These are phyloP conservation scores for Bostrychus sinensis DNA, from an alignment of 2,113 vertebrate species.

Conservation along the genomic window DNA sequence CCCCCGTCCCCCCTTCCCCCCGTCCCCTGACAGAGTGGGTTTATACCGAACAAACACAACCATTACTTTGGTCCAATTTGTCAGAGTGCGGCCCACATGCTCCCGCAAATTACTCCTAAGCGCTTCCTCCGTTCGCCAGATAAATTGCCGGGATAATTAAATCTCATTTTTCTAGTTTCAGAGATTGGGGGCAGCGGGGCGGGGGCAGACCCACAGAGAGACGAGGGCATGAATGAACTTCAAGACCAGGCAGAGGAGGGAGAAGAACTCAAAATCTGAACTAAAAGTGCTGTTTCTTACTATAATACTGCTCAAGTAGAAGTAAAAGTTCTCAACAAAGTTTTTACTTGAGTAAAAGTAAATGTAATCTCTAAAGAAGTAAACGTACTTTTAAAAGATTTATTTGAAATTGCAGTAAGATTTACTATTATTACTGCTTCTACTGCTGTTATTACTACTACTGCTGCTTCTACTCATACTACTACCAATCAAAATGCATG, in stretches of 20 bases:
- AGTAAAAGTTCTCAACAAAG: too few species aligned
- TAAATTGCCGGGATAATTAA: constrained; percentile 43
- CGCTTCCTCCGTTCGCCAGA: constrained; percentile 31
- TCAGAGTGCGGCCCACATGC: constrained; percentile 11
- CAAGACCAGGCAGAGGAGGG: not conserved
- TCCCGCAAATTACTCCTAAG: constrained; percentile 35
- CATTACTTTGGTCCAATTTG: constrained; percentile 34
- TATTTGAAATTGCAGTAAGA: too few species aligned
- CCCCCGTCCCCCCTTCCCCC: constrained; percentile 19
- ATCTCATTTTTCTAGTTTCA: constrained; percentile 14
- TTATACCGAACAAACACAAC: constrained; percentile 34
- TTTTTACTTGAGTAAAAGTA: too few species aligned
- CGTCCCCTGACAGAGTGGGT: constrained; percentile 38
- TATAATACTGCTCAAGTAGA: too few species aligned
- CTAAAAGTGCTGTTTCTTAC: too few species aligned
- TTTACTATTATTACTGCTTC: too few species aligned
- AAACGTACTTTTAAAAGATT: too few species aligned
- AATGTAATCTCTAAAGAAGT: too few species aligned
- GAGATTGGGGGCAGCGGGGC: constrained; percentile 16
- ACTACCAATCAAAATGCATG: too few species aligned
- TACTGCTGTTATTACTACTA: too few species aligned
- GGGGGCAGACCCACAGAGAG: constrained; percentile 13
- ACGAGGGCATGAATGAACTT: not conserved
- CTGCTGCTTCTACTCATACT: too few species aligned
- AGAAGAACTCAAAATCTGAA: not conserved